Evolutionary conservation across 2,888 invertebrate species (phyloP), one percentile per base, ranked within the genome.

Genomic region (Harpalus rufipes): DNA sequence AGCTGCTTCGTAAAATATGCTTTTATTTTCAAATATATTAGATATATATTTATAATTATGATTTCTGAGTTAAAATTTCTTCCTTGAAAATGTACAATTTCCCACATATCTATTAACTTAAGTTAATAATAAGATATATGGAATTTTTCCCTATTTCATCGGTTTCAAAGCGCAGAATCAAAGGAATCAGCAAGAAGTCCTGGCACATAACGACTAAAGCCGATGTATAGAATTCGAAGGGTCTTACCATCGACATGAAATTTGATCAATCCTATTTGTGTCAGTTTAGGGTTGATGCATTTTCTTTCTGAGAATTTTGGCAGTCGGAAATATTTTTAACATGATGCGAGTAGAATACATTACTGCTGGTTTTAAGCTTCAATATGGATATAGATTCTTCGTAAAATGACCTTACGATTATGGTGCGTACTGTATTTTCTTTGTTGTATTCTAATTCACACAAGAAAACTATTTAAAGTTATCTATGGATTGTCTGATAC

Each of bases 221-320:
- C 68, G 68, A 39, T 14, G 68, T 7, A 32, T 39, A 39, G 68
- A 63, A 25, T 63, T 63, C 63, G 7, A 21, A 63, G 25, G 63
- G 25, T 39, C 16, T 12, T 56, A 12, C n/a, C 51, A 51, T 56
- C 58, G 78, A 61, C 61, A 18, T 51, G 78, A 78, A 78, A 79
- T 79, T 79, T 79, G 61, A 79, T 79, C 79, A 79, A 79, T 79
- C 78, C 61, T 79, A 59, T 79, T 79, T 79, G 51, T 58, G 79
- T 79, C 79, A 79, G 79, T 79, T 79, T 61, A 12, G 18, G 18
- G 56, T 32, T 61, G 59, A 58, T 78, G 61, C 79, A 79, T 59
- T 59, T 59, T 56, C 56, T 58, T 61, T 18, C 7, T 7, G 10
- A 8, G 59, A 18, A 61, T 79, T 61, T 61, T 56, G 79, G 61